These are phyloP conservation scores for Bubo scandiacus DNA, from an alignment of 2,113 vertebrate species.

Conservation along the genomic window DNA sequence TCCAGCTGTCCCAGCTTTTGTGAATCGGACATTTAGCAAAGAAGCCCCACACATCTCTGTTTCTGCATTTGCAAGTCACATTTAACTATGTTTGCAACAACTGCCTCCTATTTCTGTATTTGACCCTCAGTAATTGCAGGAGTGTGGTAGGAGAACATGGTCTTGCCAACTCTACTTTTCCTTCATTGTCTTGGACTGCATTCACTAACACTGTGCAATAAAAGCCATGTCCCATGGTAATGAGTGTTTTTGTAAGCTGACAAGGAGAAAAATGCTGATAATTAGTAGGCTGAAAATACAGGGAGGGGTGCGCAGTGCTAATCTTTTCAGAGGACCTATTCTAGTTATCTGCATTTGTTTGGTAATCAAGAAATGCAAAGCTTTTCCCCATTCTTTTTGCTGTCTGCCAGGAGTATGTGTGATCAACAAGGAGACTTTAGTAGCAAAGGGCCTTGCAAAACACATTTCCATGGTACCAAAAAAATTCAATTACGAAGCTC, in stretches of 20 bases:
- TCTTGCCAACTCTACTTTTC: not conserved
- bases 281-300: not conserved
- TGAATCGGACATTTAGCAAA: not conserved
- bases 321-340: not conserved
- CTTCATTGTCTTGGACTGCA: not conserved
- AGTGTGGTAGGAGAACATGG: not conserved
- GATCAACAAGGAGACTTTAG: not conserved
- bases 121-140: not conserved
- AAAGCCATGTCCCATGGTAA: not conserved
- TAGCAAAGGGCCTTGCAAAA: not conserved
- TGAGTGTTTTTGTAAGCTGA: not conserved
- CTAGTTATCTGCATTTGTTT: not conserved
- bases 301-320: not conserved
- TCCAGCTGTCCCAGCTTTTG: not conserved
- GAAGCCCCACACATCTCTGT: accelerated
- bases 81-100: not conserved
- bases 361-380: not conserved
- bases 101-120: not conserved
- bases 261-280: not conserved
- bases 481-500: not conserved
- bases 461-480: not conserved
- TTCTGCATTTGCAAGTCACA: not conserved
- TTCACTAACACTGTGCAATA: not conserved
- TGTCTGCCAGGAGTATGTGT: not conserved
- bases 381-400: not conserved